Evolutionary conservation across 1,140 invertebrate species (phyloP).

Genomic region (Drosophila oshimai): DNA sequence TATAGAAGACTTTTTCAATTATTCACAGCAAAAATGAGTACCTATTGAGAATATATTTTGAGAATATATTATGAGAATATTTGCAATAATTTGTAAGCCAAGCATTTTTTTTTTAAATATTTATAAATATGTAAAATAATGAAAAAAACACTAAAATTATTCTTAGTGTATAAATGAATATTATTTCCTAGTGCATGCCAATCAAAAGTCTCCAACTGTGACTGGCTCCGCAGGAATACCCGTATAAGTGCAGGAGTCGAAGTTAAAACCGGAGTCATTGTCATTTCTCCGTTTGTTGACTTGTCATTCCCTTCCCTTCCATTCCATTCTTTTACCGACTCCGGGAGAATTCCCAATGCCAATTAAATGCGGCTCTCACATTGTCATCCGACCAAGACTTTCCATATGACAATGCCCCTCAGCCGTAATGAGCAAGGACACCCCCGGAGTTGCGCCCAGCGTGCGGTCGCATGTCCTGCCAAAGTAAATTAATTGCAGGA

Average conservation of each 20-base stretch:
- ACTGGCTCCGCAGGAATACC: slow-evolving; percentile 22
- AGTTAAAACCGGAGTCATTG: slow-evolving; percentile 40
- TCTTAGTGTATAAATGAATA: no score
- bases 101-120: no score
- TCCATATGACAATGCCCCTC: slow-evolving; percentile 58
- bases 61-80: no score
- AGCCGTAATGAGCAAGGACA: slow-evolving; percentile 58
- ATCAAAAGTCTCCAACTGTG: slow-evolving; percentile 71
- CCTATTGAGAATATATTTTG: no score
- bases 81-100: no score
- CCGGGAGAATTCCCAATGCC: slow-evolving; percentile 55
- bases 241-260: background rate
- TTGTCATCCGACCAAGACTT: slow-evolving; percentile 55
- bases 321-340: slow-evolving; percentile 21
- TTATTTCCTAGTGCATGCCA: slow-evolving; percentile 66
- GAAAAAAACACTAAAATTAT: no score
- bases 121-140: no score
- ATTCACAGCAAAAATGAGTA: no score
- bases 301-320: slow-evolving; percentile 36
- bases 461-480: slow-evolving; percentile 73
- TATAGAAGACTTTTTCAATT: no score
- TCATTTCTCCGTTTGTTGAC: slow-evolving; percentile 45
- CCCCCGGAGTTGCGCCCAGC: slow-evolving; percentile 30
- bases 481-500: slow-evolving; percentile 79
- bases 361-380: slow-evolving; percentile 70